Evolutionary conservation across 2,888 invertebrate genomes (phyloP).

Genomic region (Pecten maximus): DNA sequence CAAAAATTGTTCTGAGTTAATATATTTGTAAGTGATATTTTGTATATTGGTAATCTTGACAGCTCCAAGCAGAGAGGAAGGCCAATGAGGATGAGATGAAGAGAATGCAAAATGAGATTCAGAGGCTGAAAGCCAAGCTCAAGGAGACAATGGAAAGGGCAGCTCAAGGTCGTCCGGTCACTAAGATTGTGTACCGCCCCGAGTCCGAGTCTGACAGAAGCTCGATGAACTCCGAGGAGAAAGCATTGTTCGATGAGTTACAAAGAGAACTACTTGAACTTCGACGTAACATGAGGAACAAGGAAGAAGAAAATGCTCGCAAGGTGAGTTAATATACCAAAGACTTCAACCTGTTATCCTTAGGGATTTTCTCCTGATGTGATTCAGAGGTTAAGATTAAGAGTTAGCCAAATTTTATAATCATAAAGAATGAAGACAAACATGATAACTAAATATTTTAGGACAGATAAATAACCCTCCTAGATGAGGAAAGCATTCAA

Average conservation of each 20-base stretch:
- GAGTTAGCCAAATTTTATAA: no score
- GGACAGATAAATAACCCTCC: no score
- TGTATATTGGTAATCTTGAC: background rate
- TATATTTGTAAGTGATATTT: background rate
- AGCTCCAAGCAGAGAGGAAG: constrained; percentile 61
- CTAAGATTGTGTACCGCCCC: constrained; percentile 72
- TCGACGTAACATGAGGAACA: constrained; percentile 71
- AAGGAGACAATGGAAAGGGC: constrained; percentile 70
- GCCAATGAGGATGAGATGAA: constrained; percentile 68
- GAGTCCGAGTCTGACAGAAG: constrained; percentile 71
- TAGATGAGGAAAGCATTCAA: no score
- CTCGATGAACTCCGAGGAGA: constrained; percentile 79
- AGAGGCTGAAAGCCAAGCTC: constrained; percentile 70
- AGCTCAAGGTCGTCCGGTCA: constrained; percentile 67
- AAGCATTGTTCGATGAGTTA: constrained; percentile 79
- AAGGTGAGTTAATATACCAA: constrained; percentile 58
- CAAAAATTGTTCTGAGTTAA: no score
- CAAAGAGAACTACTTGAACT: constrained; percentile 78
- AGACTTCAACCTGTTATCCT: background rate
- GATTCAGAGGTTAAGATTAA: no score
- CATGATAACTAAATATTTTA: no score
- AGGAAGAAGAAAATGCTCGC: constrained; percentile 70
- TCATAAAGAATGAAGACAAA: no score
- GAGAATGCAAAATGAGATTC: constrained; percentile 69
- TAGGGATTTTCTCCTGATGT: no score